Base-by-base conservation (phyloP, 2,888 invertebrate species). In the Cerastoderma edule region DNA sequence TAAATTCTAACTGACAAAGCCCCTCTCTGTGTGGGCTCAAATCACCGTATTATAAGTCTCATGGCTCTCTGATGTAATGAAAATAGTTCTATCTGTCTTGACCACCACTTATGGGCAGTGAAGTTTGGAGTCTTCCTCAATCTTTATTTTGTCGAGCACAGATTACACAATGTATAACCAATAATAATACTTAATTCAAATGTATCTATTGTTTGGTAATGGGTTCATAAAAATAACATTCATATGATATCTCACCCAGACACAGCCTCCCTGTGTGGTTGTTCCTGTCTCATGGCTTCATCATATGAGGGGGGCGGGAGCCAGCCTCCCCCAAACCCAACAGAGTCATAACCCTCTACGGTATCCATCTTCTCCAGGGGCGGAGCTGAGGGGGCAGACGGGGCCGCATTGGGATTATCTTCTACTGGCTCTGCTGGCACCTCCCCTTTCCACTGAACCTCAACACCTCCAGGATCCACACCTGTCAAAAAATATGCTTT, bases 301-400 rank as follows among this genome's bases (percentile, higher is more conserved):
- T 85, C 83, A 67, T 84, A 86, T 5, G 88, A 84, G 0, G 88
- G 90, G 4, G 90, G 91, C 0, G 89, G 88, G 10, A 89, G 75
- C 88, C 88, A 85, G 92, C 93, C 92, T 68, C 92, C 90, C 83
- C 92, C 92, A 83, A 93, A 93, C 19, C 93, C 93, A 13, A 93
- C 88, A 71, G 91, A 89, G 78, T 93, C 93, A 78, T 94, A 94
- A 3, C 94, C 94, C 19, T 85, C 77, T 24, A 94, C 92, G 27
- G 88, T 84, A 76, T 93, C 93, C 91, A 94, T 92, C 67, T 92
- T 89, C 69, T 93, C 93, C 81, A 93, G 81, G 2, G 94, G 93
- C 24, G 94, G 94, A 39, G 89, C 89, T 50, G 86, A 75, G 0
- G 85, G 83, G 27, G 69, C 54, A 8, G 81, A 44, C 4, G 83